Percentiles rank a stretch among this genome's conserved stretches.
Evolutionary conservation across 2,113 vertebrate genomes (phyloP).

Genomic region (Crypturellus undulatus): DNA sequence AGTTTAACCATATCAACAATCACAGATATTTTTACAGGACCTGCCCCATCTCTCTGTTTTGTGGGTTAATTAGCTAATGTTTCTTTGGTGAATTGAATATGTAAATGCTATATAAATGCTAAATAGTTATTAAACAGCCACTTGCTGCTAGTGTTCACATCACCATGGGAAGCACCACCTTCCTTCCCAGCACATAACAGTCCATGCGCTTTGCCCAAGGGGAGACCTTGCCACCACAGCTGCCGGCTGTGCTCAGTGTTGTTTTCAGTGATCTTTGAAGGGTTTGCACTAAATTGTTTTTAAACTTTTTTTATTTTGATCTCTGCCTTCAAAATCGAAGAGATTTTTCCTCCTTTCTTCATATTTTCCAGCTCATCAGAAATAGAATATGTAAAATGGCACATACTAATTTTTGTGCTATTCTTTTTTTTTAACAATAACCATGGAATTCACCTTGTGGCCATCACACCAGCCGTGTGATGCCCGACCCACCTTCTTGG

Average conservation of each 20-base stretch:
- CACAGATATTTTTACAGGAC: not conserved
- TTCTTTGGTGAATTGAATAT: constrained; percentile 7
- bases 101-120: constrained; percentile 37
- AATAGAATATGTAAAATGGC: constrained; percentile 51
- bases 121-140: constrained; percentile 16
- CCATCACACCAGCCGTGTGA: not conserved
- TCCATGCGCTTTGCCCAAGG: not conserved
- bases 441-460: constrained; percentile 19
- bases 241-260: constrained; percentile 28
- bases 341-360: constrained; percentile 55
- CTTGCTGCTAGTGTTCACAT: not conserved
- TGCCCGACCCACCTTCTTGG: not conserved
- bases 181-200: not conserved
- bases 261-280: constrained; percentile 30
- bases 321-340: constrained; percentile 28
- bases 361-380: constrained; percentile 64
- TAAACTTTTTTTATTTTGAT: constrained; percentile 21
- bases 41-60: not conserved
- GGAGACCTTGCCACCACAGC: not conserved
- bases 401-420: constrained; percentile 9
- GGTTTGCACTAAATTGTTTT: constrained; percentile 50
- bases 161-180: not conserved
- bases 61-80: constrained; percentile 1
- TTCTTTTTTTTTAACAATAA: not conserved
- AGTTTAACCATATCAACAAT: not conserved